A percentile compares a stretch with the other conserved stretches of the same genome.
Conservation (phyloP, 2,113 vertebrate genomes). For the Rousettus leschenaultii region DNA sequence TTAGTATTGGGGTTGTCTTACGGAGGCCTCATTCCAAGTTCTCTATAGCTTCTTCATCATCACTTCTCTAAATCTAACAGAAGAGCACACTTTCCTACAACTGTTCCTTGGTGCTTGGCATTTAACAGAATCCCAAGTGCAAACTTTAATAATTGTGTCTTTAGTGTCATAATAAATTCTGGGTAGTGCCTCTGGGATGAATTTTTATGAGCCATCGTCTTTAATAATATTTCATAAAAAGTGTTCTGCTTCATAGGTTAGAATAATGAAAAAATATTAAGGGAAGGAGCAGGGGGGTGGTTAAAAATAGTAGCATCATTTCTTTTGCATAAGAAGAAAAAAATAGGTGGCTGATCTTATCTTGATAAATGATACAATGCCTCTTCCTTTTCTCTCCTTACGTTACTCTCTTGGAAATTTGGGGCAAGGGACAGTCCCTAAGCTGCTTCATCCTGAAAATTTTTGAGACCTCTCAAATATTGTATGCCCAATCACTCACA, state of each 20-base stretch:
- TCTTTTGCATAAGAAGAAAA: constrained; percentile 25
- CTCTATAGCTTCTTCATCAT: neutral
- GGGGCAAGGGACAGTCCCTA: neutral
- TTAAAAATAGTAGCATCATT: constrained; percentile 34
- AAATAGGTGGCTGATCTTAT: neutral
- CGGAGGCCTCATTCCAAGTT: neutral
- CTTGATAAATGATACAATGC: neutral
- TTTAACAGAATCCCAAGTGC: constrained; percentile 33
- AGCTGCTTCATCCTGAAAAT: neutral
- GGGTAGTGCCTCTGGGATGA: neutral
- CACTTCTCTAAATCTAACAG: neutral
- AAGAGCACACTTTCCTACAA: neutral
- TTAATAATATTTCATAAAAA: constrained; percentile 52
- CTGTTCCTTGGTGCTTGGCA: neutral
- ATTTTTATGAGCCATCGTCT: constrained; percentile 38
- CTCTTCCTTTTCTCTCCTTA: neutral
- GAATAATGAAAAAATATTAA: constrained; percentile 43
- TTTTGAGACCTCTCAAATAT: neutral
- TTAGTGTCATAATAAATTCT: constrained; percentile 44
- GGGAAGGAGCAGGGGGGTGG: neutral
- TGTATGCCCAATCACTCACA: neutral
- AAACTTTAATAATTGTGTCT: constrained; percentile 29
- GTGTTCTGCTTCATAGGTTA: constrained; percentile 19
- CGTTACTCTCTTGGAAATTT: neutral
- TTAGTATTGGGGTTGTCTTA: neutral